Conservation (phyloP, 2,888 invertebrate species). For the Tanytarsus gracilentus region DNA sequence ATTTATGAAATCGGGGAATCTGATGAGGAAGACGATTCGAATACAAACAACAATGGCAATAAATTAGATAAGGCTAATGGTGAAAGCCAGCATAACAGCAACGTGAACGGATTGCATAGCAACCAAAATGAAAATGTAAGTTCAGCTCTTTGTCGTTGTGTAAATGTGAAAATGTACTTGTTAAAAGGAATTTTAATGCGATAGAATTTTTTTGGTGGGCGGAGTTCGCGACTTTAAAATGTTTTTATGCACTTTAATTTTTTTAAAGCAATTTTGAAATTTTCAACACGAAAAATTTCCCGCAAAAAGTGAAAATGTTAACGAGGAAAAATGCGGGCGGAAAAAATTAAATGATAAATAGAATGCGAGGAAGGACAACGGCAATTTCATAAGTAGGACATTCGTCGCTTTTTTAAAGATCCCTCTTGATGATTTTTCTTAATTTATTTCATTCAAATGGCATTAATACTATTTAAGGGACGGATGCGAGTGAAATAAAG, state of each 20-base stretch:
- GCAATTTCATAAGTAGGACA: neutral
- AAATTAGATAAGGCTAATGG: slow-evolving; percentile 28
- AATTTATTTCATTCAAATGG: neutral
- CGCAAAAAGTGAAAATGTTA: neutral
- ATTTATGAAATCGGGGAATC: slow-evolving; percentile 54
- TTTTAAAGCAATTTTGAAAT: no score
- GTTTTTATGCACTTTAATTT: no score
- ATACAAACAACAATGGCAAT: slow-evolving; percentile 22
- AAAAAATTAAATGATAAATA: slow-evolving; percentile 25
- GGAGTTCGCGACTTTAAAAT: no score
- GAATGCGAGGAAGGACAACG: neutral
- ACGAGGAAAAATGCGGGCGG: slow-evolving; percentile 6
- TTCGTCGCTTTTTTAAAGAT: no score
- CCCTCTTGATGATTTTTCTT: no score
- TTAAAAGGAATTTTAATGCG: neutral
- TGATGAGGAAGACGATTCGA: slow-evolving; percentile 29
- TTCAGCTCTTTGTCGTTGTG: no score
- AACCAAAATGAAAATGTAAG: slow-evolving; percentile 24
- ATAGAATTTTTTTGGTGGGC: neutral
- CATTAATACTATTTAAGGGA: no score
- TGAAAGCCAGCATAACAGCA: slow-evolving; percentile 24
- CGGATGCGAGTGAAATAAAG: no score
- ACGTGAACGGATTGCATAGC: slow-evolving; percentile 16
- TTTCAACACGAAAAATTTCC: neutral
- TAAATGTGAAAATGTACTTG: no score